phyloP scores from a whole-genome alignment of 1,140 invertebrate species.

The Yoshiicerus persimilis region DNA sequence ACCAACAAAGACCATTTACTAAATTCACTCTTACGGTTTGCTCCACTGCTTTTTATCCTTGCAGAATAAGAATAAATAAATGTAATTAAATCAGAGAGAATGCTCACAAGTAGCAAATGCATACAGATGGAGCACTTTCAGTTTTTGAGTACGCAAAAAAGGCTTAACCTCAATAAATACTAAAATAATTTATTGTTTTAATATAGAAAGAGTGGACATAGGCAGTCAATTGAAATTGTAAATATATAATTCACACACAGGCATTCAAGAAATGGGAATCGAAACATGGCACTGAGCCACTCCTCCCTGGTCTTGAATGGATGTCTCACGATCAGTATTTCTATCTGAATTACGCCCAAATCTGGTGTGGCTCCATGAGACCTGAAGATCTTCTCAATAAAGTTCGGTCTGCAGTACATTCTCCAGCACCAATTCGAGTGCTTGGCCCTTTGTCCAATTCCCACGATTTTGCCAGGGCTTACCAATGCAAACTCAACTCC shows the following conservation, averaged over 20 bases:
- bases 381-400: conserved; percentile 85
- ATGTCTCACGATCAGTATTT: conserved; percentile 84
- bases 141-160: no score
- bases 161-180: neutral
- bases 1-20: no score
- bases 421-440: conserved; percentile 88
- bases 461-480: conserved; percentile 82
- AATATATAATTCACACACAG: conserved; percentile 52
- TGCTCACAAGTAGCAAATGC: no score
- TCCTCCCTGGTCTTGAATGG: conserved; percentile 72
- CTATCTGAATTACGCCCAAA: conserved; percentile 87
- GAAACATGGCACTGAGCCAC: conserved; percentile 68
- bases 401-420: conserved; percentile 91
- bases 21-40: no score
- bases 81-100: no score
- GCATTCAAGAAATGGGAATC: conserved; percentile 78
- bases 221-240: neutral
- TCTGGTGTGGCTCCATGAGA: conserved; percentile 80
- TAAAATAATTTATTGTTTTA: neutral
- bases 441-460: conserved; percentile 91
- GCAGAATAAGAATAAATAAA: no score
- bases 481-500: conserved; percentile 72
- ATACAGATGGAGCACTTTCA: no score
- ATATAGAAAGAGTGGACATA: neutral
- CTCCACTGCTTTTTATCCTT: no score